Evolutionary conservation across 2,113 vertebrate genomes (phyloP).

Genomic region (Hippoglossus stenolepis): DNA sequence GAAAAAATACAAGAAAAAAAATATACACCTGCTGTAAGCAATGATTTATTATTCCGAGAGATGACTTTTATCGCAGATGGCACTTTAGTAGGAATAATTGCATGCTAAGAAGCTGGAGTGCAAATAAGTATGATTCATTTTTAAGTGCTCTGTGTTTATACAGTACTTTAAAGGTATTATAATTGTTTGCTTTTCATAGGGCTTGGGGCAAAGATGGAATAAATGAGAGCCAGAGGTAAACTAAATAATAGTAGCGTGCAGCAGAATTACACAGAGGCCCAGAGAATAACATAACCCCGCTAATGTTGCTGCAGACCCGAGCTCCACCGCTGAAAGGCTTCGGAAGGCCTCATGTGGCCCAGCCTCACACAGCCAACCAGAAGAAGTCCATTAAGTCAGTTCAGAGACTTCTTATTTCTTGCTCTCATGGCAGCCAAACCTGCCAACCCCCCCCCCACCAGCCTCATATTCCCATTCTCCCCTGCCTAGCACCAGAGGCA

Average conservation of each 20-base stretch:
- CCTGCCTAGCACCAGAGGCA: constrained; percentile 69
- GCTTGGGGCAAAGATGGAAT: constrained; percentile 49
- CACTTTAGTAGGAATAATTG: constrained; percentile 48
- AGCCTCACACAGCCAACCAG: constrained; percentile 38
- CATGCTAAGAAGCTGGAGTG: constrained; percentile 51
- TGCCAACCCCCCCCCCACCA: constrained; percentile 23
- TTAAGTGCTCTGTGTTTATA: constrained; percentile 65
- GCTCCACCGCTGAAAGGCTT: constrained; percentile 40
- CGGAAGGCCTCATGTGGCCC: constrained; percentile 31
- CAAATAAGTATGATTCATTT: constrained; percentile 68
- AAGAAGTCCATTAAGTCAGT: constrained; percentile 69
- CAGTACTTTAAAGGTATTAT: constrained; percentile 54
- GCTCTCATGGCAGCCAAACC: constrained; percentile 43
- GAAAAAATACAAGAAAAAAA: constrained; percentile 22
- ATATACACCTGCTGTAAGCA: constrained; percentile 19
- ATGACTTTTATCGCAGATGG: constrained; percentile 53
- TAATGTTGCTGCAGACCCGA: constrained; percentile 35
- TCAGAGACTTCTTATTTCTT: constrained; percentile 65
- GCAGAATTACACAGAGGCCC: constrained; percentile 24
- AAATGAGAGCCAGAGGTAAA: constrained; percentile 56
- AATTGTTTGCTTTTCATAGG: constrained; percentile 63
- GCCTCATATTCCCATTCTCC: constrained; percentile 52
- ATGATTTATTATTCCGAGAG: constrained; percentile 36
- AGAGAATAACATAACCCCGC: constrained; percentile 38
- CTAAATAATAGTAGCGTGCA: constrained; percentile 50